Conservation (phyloP, 2,888 invertebrate genomes). For the Nasonovia ribisnigri region DNA sequence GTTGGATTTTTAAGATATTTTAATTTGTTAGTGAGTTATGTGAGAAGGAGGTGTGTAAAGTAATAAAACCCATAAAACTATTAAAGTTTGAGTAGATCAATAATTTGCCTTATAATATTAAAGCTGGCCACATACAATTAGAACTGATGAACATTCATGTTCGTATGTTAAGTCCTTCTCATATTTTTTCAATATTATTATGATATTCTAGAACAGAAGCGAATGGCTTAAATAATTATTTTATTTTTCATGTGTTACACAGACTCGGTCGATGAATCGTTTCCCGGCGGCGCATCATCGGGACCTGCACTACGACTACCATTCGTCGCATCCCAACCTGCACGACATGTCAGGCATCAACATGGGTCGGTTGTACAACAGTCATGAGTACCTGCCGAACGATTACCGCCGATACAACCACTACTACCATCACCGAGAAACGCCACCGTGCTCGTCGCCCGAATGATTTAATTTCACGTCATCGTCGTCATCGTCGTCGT, state of each 20-base stretch:
- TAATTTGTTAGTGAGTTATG: neutral
- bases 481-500: neutral
- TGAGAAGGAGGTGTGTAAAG: neutral
- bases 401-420: conserved; percentile 56
- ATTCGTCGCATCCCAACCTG: conserved; percentile 59
- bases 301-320: conserved; percentile 45
- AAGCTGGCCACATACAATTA: neutral
- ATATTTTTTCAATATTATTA: neutral
- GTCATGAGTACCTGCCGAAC: conserved; percentile 59
- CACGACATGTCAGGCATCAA: conserved; percentile 58
- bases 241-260: neutral
- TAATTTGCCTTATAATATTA: neutral
- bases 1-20: neutral
- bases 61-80: neutral
- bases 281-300: conserved; percentile 44
- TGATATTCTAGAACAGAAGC: neutral
- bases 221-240: neutral
- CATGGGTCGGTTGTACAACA: conserved; percentile 61
- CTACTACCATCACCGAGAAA: conserved; percentile 52
- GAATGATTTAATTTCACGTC: conserved; percentile 19
- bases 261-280: conserved; percentile 61
- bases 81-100: neutral
- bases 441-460: conserved; percentile 56
- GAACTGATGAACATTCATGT: neutral
- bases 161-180: too few species aligned